These are phyloP conservation scores for Pantala flavescens DNA, from an alignment of 1,140 invertebrate genomes.

Conservation along the genomic window DNA sequence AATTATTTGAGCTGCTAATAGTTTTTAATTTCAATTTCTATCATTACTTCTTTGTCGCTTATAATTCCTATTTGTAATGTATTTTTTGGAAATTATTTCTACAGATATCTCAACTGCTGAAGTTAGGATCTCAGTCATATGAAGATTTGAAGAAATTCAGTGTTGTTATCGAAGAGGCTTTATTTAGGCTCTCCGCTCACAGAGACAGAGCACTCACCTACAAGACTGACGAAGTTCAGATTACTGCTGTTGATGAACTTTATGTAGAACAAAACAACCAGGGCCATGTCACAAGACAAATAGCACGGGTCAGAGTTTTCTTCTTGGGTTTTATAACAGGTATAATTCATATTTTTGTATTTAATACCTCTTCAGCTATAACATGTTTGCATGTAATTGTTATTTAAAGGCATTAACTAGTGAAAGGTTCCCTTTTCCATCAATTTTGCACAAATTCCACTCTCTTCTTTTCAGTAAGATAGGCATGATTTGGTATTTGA, in stretches of 20 bases:
- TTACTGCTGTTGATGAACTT: constrained; percentile 92
- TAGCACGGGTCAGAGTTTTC: constrained; percentile 88
- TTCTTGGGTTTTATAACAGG: constrained; percentile 86
- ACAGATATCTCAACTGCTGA: constrained; percentile 88
- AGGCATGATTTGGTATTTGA: no score
- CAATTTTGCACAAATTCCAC: neutral
- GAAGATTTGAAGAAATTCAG: constrained; percentile 89
- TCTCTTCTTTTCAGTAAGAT: no score
- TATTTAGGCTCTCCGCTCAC: constrained; percentile 73
- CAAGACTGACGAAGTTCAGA: constrained; percentile 96
- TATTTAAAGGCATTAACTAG: neutral
- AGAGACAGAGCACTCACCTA: constrained; percentile 85
- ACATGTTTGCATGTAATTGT: constrained; percentile 23
- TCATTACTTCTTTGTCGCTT: no score
- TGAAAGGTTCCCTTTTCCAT: neutral
- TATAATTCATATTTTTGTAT: constrained; percentile 26
- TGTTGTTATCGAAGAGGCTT: constrained; percentile 74
- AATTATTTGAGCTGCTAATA: no score
- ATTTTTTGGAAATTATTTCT: no score
- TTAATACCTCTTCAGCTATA: neutral
- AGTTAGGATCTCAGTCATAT: constrained; percentile 81
- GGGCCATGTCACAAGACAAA: constrained; percentile 79
- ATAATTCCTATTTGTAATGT: no score
- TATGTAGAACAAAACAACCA: constrained; percentile 84
- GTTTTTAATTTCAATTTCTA: no score